Conservation (phyloP, 2,888 invertebrate genomes). For the Selenia dentaria region DNA sequence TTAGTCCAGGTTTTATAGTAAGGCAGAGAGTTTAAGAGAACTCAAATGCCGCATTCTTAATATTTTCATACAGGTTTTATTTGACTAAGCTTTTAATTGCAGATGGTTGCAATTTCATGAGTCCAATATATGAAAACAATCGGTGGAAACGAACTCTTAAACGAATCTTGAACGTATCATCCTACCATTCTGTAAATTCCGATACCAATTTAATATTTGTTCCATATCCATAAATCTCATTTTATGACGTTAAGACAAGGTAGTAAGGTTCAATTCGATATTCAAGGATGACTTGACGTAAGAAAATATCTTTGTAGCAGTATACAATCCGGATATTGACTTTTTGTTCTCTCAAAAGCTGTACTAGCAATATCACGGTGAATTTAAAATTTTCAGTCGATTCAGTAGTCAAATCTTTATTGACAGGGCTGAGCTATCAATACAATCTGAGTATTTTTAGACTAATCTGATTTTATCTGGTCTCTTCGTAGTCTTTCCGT, state of each 20-base stretch:
- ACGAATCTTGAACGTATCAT: conserved; percentile 31
- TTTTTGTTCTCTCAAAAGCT: conserved; percentile 43
- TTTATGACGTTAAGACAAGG: conserved; percentile 29
- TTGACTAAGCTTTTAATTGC: too few species aligned
- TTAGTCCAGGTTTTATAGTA: too few species aligned
- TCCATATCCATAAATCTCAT: background rate
- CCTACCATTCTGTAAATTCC: conserved; percentile 27
- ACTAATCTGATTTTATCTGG: background rate
- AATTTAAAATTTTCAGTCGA: conserved; percentile 59
- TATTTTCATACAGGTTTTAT: too few species aligned
- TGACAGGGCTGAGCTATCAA: conserved; percentile 46
- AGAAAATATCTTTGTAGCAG: conserved; percentile 31
- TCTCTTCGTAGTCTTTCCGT: too few species aligned
- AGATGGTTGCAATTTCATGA: too few species aligned
- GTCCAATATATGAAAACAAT: too few species aligned
- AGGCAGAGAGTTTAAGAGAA: too few species aligned
- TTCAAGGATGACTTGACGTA: conserved; percentile 14
- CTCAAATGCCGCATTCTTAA: too few species aligned
- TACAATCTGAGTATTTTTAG: conserved; percentile 14
- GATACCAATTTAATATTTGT: conserved; percentile 35
- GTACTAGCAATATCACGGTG: conserved; percentile 44
- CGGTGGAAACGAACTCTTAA: too few species aligned
- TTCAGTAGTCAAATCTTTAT: conserved; percentile 57
- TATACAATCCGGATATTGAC: conserved; percentile 40
- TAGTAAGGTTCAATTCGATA: conserved; percentile 35